Conservation (phyloP, 2,888 invertebrate genomes). For the Torymus aiolomorphi region DNA sequence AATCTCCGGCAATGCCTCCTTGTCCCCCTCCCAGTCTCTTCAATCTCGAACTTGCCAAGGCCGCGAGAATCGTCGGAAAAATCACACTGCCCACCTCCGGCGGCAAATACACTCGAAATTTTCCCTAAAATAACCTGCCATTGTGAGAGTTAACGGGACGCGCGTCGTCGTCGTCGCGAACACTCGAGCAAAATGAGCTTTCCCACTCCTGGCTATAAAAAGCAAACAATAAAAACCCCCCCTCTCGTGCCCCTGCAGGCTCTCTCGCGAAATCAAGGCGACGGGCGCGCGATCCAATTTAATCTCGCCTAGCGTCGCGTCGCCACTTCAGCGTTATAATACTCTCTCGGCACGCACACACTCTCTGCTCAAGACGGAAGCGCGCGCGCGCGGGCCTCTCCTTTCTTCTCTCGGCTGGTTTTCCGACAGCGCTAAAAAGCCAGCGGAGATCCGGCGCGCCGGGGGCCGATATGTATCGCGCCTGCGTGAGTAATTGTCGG, state of each 20-base stretch:
- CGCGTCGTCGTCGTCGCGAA: no score
- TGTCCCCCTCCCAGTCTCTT: no score
- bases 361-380: not conserved
- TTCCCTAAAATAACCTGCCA: constrained; percentile 29
- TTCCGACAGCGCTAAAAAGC: constrained; percentile 57
- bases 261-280: constrained; percentile 4
- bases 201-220: constrained; percentile 21
- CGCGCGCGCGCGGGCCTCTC: no score
- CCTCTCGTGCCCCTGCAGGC: not conserved
- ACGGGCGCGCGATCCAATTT: constrained; percentile 35
- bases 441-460: constrained; percentile 26
- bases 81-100: not conserved
- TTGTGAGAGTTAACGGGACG: constrained; percentile 39
- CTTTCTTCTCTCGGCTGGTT: constrained; percentile 27
- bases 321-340: not conserved
- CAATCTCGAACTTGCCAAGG: no score
- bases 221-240: constrained; percentile 25
- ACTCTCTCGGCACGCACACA: not conserved
- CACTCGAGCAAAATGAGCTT: constrained; percentile 29
- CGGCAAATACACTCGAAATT: constrained; percentile 19
- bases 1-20: no score
- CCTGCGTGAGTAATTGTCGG: constrained; percentile 60
- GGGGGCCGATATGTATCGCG: constrained; percentile 57
- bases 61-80: not conserved
- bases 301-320: constrained; percentile 31